Percentiles rank a stretch among this genome's conserved stretches.
phyloP scores from a whole-genome alignment of 2,113 vertebrate genomes.

The Dasypus novemcinctus region DNA sequence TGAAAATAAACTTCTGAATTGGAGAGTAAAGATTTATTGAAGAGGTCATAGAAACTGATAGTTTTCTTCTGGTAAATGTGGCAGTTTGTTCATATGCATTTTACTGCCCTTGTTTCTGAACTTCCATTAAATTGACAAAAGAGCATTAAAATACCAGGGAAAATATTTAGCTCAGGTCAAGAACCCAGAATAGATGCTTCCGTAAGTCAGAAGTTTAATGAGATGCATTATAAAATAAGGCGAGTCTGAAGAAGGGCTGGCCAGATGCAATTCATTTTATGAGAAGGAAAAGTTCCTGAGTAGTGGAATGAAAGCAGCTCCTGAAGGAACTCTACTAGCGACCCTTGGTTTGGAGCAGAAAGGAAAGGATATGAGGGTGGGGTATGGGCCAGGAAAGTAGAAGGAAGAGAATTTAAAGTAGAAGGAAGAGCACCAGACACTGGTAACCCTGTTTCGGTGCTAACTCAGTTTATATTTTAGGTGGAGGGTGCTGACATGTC shows the following conservation, averaged over 20 bases:
- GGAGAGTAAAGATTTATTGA: neutral
- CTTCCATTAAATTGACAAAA: neutral
- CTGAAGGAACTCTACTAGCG: neutral
- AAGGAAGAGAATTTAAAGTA: neutral
- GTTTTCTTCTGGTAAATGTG: constrained; percentile 10
- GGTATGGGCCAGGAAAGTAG: neutral
- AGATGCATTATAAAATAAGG: neutral
- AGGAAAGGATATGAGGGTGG: neutral
- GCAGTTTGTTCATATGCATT: neutral
- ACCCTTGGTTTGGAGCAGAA: neutral
- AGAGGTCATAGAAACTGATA: neutral
- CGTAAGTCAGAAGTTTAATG: neutral
- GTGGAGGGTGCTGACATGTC: neutral
- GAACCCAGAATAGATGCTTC: neutral
- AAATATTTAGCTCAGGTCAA: neutral
- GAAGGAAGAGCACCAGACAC: no score
- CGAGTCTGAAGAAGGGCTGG: neutral
- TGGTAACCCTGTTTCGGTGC: neutral
- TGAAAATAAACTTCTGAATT: neutral
- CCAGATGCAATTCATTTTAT: neutral
- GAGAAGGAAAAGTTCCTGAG: neutral
- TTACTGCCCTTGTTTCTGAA: neutral
- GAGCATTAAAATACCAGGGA: neutral
- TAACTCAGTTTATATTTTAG: neutral
- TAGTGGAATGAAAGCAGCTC: neutral